phyloP scores from a whole-genome alignment of 2,113 vertebrate genomes.

The Lycaon pictus region DNA sequence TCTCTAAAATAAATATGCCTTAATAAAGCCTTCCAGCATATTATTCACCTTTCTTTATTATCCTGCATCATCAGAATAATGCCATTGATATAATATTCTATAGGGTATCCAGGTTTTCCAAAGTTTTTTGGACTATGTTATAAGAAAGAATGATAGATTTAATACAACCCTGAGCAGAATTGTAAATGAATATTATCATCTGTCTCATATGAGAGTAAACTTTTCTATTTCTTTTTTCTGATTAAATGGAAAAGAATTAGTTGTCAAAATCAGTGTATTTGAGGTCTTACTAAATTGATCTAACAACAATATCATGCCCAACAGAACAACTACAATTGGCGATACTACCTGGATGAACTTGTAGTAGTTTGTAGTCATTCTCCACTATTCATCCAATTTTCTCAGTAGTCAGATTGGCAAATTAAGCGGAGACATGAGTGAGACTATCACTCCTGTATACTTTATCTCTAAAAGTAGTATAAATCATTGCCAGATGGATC shows the following conservation, averaged over 20 bases:
- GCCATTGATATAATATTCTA: not conserved
- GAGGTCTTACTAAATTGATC: not conserved
- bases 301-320: not conserved
- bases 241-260: not conserved
- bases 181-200: not conserved
- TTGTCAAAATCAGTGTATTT: not conserved
- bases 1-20: not conserved
- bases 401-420: not conserved
- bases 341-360: not conserved
- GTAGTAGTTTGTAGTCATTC: not conserved
- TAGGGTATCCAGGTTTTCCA: not conserved
- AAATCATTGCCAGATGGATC: not conserved
- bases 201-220: not conserved
- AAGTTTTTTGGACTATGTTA: not conserved
- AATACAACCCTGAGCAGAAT: not conserved
- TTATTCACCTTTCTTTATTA: not conserved
- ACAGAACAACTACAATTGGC: not conserved
- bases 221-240: not conserved
- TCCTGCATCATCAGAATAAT: not conserved
- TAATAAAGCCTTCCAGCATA: not conserved
- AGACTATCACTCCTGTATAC: not conserved
- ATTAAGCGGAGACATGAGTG: not conserved
- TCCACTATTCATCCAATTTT: not conserved
- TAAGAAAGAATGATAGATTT: not conserved
- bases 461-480: not conserved